Percentiles rank a stretch among this genome's conserved stretches.
phyloP scores from a whole-genome alignment of 1,140 invertebrate genomes.

The Panonychus citri region DNA sequence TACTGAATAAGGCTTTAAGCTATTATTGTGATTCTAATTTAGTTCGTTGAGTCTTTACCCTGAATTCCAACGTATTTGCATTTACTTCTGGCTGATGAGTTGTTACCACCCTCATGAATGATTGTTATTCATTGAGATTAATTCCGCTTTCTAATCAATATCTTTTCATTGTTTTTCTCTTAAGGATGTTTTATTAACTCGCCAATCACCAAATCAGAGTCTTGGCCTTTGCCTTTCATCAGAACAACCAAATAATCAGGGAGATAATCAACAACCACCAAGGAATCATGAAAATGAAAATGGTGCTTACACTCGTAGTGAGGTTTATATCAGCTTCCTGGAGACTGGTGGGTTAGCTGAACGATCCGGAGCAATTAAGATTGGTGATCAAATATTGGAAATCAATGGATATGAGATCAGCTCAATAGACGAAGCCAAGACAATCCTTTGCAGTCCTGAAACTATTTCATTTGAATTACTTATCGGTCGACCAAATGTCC shows the following conservation, averaged over 20 bases:
- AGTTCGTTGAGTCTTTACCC: not conserved
- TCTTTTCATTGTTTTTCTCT: not conserved
- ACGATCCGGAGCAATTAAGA: conserved; percentile 37
- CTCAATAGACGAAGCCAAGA: conserved; percentile 25
- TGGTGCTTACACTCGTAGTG: not conserved
- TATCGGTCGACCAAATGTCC: not conserved
- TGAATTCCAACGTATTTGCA: not conserved
- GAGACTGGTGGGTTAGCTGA: conserved; percentile 40
- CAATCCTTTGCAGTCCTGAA: not conserved
- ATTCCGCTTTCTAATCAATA: too few relatives aligned
- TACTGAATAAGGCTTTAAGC: not conserved
- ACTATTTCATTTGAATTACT: not conserved
- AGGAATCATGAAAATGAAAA: not conserved
- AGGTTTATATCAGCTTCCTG: conserved; percentile 24
- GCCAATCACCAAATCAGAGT: not conserved
- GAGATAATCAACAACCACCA: not conserved
- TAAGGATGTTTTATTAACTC: not conserved
- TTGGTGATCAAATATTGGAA: conserved; percentile 47
- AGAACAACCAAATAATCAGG: not conserved
- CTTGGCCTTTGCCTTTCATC: not conserved
- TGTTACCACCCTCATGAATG: too few relatives aligned
- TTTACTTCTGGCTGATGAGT: too few relatives aligned
- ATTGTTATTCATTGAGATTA: too few relatives aligned
- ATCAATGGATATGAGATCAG: conserved; percentile 29
- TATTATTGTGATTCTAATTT: not conserved